phyloP scores from a whole-genome alignment of 2,797 vertebrate species.

The Siniperca obscura region DNA sequence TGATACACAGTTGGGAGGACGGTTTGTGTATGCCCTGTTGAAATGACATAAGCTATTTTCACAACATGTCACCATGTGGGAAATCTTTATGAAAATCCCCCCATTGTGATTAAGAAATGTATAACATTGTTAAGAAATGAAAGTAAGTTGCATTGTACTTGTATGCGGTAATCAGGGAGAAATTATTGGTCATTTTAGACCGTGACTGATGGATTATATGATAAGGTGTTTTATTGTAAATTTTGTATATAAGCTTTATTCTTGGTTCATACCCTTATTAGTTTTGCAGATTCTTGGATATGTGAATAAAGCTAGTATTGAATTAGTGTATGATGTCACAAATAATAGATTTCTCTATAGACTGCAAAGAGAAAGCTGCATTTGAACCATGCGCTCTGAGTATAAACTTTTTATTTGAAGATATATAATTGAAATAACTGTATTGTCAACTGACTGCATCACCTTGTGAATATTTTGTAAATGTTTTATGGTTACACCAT shows the following conservation, averaged over 20 bases:
- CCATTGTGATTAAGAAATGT: constrained; percentile 77
- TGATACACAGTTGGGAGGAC: constrained; percentile 57
- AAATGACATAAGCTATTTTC: constrained; percentile 82
- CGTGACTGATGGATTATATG: constrained; percentile 67
- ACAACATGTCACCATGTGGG: constrained; percentile 68
- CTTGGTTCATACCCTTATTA: constrained; percentile 69
- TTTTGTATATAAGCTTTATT: constrained; percentile 77
- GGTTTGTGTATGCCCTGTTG: constrained; percentile 73
- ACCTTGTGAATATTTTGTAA: constrained; percentile 86
- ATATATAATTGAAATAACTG: constrained; percentile 78
- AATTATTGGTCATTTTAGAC: constrained; percentile 80
- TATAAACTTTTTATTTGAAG: constrained; percentile 77
- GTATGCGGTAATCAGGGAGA: constrained; percentile 78
- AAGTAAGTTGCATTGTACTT: constrained; percentile 73
- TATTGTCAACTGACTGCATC: constrained; percentile 75
- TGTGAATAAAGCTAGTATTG: constrained; percentile 75
- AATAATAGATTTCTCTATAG: constrained; percentile 64
- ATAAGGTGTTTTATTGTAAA: constrained; percentile 74
- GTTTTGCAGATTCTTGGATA: constrained; percentile 71
- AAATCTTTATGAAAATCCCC: constrained; percentile 76
- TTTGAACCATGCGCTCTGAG: constrained; percentile 66
- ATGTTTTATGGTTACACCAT: constrained; percentile 80
- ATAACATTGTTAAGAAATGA: constrained; percentile 80
- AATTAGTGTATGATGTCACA: constrained; percentile 73
- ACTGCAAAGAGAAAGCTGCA: constrained; percentile 61